Percentiles rank a stretch among this genome's conserved stretches.
Conservation (phyloP, 2,888 invertebrate species). For the Erynnis tages region DNA sequence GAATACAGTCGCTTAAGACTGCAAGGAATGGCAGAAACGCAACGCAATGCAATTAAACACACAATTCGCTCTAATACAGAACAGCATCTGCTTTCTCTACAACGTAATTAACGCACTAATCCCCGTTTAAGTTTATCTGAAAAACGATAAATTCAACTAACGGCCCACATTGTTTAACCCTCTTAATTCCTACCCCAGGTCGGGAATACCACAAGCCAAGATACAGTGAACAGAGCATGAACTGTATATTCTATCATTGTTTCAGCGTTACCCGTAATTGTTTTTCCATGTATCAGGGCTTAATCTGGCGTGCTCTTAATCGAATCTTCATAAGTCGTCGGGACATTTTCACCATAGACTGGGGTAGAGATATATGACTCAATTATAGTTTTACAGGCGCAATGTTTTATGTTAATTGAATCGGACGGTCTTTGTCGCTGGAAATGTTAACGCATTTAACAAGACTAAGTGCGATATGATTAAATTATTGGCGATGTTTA, state of each 20-base stretch:
- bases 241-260: conserved; percentile 74
- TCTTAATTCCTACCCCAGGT: conserved; percentile 33
- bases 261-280: conserved; percentile 74
- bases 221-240: conserved; percentile 68
- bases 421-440: conserved; percentile 24
- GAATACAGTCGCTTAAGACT: conserved; percentile 16
- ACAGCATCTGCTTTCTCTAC: conserved; percentile 28
- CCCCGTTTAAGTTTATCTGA: conserved; percentile 65
- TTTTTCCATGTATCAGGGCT: conserved; percentile 75
- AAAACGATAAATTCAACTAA: conserved; percentile 72
- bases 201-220: conserved; percentile 43
- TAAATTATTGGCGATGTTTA: conserved; percentile 3
- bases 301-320: conserved; percentile 68
- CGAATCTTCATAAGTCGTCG: conserved; percentile 68
- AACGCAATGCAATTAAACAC: conserved; percentile 23
- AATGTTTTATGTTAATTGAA: conserved; percentile 42
- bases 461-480: background rate
- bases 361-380: conserved; percentile 58
- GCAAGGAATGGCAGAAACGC: conserved; percentile 4
- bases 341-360: conserved; percentile 44
- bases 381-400: conserved; percentile 49
- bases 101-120: conserved; percentile 45
- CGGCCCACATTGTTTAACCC: conserved; percentile 64
- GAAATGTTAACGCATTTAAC: background rate
- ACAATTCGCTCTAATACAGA: conserved; percentile 18